Evolutionary conservation across 1,140 invertebrate genomes (phyloP), one percentile per base, ranked within the genome.

Genomic region (Penaeus chinensis): DNA sequence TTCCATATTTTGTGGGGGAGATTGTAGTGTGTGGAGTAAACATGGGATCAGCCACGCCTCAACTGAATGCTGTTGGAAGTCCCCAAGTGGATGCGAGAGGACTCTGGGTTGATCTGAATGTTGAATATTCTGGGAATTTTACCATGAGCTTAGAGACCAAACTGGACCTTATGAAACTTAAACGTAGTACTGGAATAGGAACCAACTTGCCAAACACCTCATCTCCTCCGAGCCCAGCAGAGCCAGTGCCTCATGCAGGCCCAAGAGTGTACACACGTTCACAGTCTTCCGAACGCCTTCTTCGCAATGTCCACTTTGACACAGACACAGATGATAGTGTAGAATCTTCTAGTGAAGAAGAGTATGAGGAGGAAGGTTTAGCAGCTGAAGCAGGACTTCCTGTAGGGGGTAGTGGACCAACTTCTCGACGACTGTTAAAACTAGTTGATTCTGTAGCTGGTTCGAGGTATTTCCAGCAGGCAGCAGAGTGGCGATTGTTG

Each of bases 81-180:
- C 96, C 97, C 0, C 93, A 94, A 77, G 91, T 97, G 61, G 96
- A 99, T 93, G 95, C 96, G 86, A 94, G 95, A 90, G 98, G 98
- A 7, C 92, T 99, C 27, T 99, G 98, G 98, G 93, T 98, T 7
- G 97, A 99, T 93, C 93, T 99, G 20, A 96, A 98, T 91, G 92
- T 99, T 69, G 95, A 95, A 18, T 99, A 99, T 92, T 95, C 96
- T 90, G 98, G 98, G 61, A 94, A 95, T 79, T 95, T 97, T 54
- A 94, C 95, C 84, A 96, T 99, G 93, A 97, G 96, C 2, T 94
- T 99, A n/a, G 96, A 98, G 91, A 99, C 98, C 0, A 98, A 98
- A 92, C 92, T 99, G 47, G 99, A 99, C 93, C 93, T 99, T 63
- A 95, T 99, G 94, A 98, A 97, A 91, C 93, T 99, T 16, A 94